These are phyloP conservation scores for Cetonia aurata DNA, from an alignment of 2,888 invertebrate genomes.

Conservation along the genomic window DNA sequence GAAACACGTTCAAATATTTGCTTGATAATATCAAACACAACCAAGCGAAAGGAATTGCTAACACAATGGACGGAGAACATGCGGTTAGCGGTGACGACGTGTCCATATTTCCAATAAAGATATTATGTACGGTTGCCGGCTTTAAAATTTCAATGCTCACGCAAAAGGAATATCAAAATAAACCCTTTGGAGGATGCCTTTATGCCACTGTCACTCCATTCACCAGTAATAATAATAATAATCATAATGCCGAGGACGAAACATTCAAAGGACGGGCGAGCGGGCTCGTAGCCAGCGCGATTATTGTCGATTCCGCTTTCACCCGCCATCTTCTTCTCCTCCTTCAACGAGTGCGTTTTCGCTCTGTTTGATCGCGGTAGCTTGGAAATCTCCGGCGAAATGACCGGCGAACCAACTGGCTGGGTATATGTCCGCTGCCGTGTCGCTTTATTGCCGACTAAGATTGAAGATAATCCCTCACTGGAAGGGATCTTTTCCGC, in stretches of 20 bases:
- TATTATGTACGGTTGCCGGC: neutral
- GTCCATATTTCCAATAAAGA: constrained; percentile 1
- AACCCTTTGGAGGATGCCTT: neutral
- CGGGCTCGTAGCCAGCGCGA: constrained; percentile 13
- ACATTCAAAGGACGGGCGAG: constrained; percentile 16
- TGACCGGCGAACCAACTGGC: constrained; percentile 27
- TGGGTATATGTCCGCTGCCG: constrained; percentile 18
- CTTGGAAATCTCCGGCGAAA: constrained; percentile 17
- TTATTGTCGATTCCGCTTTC: constrained; percentile 24
- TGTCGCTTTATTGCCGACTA: constrained; percentile 25
- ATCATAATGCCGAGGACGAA: constrained; percentile 16
- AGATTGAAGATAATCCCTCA: constrained; percentile 35
- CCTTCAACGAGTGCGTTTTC: neutral
- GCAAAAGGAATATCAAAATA: constrained; percentile 1
- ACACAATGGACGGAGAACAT: neutral
- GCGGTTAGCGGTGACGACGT: neutral
- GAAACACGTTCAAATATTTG: no score
- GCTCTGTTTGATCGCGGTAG: constrained; percentile 1
- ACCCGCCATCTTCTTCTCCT: constrained; percentile 1
- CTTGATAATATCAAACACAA: no score
- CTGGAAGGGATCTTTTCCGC: constrained; percentile 27
- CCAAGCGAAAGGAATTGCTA: neutral
- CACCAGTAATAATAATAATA: constrained; percentile 24
- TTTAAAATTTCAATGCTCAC: neutral
- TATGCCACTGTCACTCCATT: neutral